Evolutionary conservation across 2,797 vertebrate species (phyloP).

Genomic region (Pseudochirops corinnae): DNA sequence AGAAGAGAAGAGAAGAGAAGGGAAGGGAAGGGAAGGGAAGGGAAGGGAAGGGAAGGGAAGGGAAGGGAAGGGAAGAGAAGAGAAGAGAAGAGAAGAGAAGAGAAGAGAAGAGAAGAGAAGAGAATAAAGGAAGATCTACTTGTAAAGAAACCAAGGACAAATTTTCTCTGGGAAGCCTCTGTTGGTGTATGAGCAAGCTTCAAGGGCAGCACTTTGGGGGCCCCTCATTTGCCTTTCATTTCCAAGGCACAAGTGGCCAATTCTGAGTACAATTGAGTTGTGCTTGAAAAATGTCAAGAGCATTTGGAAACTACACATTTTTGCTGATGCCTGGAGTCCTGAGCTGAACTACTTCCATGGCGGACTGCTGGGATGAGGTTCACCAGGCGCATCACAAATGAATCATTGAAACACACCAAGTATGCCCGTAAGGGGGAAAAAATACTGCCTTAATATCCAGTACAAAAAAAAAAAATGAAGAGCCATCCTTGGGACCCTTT

Average conservation of each 20-base stretch:
- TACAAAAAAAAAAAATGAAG: constrained; percentile 26
- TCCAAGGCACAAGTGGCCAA: constrained; percentile 78
- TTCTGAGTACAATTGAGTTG: constrained; percentile 81
- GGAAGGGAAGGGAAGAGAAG: too few species aligned
- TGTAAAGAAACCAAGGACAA: constrained; percentile 47
- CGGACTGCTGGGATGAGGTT: constrained; percentile 66
- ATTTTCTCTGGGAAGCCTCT: constrained; percentile 41
- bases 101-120: background rate
- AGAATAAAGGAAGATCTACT: background rate
- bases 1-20: too few species aligned
- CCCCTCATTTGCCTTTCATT: constrained; percentile 78
- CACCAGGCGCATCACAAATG: constrained; percentile 53
- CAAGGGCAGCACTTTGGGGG: constrained; percentile 74
- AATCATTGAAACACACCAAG: constrained; percentile 45
- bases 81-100: too few species aligned
- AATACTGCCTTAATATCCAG: constrained; percentile 38
- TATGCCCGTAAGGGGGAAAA: constrained; percentile 1
- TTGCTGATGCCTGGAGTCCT: constrained; percentile 73
- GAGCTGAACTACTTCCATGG: constrained; percentile 61
- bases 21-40: too few species aligned
- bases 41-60: too few species aligned
- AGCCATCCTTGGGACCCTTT: background rate
- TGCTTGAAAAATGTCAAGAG: constrained; percentile 82
- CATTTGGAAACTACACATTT: constrained; percentile 76
- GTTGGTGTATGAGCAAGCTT: constrained; percentile 70